A percentile compares a stretch with the other conserved stretches of the same genome.
Conservation (phyloP, 2,113 vertebrate species). For the Sylvietta virens region DNA sequence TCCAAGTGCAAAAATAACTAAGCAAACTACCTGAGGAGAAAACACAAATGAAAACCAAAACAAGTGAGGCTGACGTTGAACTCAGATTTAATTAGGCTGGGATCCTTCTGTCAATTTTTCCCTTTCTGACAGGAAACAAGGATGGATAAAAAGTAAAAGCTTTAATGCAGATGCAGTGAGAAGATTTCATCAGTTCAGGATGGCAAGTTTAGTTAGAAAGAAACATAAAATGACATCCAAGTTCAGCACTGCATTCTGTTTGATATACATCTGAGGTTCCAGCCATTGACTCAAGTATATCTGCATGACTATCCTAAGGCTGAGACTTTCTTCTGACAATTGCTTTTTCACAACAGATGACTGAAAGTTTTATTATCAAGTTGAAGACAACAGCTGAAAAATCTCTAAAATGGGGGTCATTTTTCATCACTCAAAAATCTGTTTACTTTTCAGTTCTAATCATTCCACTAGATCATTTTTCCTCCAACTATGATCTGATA, state of each 20-base stretch:
- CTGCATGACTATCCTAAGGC: background rate
- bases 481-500: background rate
- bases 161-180: background rate
- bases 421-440: background rate
- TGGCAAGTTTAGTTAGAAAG: background rate
- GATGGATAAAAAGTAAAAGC: background rate
- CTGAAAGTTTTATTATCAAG: background rate
- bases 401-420: background rate
- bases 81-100: fast-evolving
- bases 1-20: background rate
- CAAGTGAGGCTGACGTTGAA: background rate
- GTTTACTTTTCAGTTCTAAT: background rate
- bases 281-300: background rate
- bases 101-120: background rate
- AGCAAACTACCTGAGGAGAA: background rate
- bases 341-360: background rate
- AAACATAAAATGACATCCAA: background rate
- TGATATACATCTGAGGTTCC: background rate
- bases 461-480: background rate
- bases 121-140: background rate
- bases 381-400: background rate
- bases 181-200: background rate
- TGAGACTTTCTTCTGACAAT: background rate
- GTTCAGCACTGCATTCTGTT: background rate
- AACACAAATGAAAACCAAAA: background rate